Evolutionary conservation across 2,113 vertebrate genomes (phyloP).

Genomic region (Ailuropoda melanoleuca): DNA sequence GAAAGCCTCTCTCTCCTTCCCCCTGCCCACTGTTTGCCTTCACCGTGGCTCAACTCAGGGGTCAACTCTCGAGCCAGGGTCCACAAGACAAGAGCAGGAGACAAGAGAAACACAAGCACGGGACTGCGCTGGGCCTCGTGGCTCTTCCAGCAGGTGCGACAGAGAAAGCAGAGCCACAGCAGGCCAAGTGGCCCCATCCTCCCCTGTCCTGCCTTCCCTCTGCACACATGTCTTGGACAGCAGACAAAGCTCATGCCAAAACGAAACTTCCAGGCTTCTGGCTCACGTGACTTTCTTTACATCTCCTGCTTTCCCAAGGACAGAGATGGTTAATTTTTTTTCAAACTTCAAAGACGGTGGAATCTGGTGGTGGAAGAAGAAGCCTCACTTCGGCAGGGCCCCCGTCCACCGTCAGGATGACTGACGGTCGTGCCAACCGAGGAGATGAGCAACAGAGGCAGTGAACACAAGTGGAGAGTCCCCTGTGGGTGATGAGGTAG

Average conservation of each 20-base stretch:
- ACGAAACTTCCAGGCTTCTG: not conserved
- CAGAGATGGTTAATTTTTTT: not conserved
- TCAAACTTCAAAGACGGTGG: not conserved
- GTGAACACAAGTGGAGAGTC: not conserved
- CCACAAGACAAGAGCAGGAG: not conserved
- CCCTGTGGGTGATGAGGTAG: not conserved
- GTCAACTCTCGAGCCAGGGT: not conserved
- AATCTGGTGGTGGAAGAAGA: not conserved
- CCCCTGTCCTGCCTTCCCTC: not conserved
- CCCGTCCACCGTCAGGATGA: not conserved
- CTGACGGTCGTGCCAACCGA: not conserved
- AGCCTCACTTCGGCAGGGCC: not conserved
- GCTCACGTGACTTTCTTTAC: not conserved
- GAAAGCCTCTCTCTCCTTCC: not conserved
- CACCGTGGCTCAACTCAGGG: fast-evolving
- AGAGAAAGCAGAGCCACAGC: not conserved
- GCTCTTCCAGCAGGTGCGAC: not conserved
- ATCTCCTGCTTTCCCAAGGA: not conserved
- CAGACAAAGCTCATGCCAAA: not conserved
- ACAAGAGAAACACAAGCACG: fast-evolving
- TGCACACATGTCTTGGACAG: fast-evolving
- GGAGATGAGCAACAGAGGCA: not conserved
- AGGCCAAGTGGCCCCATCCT: fast-evolving
- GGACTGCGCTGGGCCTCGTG: not conserved
- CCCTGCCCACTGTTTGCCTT: not conserved